These are phyloP conservation scores for Mizuhopecten yessoensis DNA, from an alignment of 1,140 invertebrate genomes.

Conservation along the genomic window DNA sequence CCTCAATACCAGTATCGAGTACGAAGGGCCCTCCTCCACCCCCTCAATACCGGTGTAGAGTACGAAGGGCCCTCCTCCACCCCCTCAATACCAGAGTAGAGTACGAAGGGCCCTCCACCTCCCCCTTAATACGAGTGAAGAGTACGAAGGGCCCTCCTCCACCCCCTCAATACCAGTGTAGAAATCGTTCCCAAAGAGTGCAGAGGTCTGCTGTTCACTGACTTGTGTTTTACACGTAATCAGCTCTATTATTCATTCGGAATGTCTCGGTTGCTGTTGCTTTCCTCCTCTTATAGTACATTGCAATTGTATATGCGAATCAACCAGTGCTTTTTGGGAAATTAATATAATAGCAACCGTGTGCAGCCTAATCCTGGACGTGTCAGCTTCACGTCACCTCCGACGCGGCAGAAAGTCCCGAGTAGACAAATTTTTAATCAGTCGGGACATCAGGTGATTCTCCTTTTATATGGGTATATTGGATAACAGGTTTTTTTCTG, in stretches of 20 bases:
- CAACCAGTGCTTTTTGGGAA: slow-evolving; percentile 20
- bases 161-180: background rate
- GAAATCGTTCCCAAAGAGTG: background rate
- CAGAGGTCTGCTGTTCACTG: slow-evolving; percentile 8
- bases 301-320: slow-evolving; percentile 34
- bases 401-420: background rate
- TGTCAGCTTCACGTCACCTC: slow-evolving; percentile 19
- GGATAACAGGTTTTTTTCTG: background rate
- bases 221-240: background rate
- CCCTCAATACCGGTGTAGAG: background rate
- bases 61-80: no score
- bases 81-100: no score
- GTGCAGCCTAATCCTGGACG: background rate
- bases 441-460: background rate
- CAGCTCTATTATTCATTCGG: background rate
- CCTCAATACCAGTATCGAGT: background rate
- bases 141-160: background rate
- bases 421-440: slow-evolving; percentile 15
- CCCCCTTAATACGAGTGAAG: background rate
- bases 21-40: no score
- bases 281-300: slow-evolving; percentile 34
- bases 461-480: background rate
- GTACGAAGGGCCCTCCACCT: background rate
- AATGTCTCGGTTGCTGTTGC: slow-evolving; percentile 31
- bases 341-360: slow-evolving; percentile 4